phyloP scores from a whole-genome alignment of 2,888 invertebrate genomes.

The Tortrix viridana region DNA sequence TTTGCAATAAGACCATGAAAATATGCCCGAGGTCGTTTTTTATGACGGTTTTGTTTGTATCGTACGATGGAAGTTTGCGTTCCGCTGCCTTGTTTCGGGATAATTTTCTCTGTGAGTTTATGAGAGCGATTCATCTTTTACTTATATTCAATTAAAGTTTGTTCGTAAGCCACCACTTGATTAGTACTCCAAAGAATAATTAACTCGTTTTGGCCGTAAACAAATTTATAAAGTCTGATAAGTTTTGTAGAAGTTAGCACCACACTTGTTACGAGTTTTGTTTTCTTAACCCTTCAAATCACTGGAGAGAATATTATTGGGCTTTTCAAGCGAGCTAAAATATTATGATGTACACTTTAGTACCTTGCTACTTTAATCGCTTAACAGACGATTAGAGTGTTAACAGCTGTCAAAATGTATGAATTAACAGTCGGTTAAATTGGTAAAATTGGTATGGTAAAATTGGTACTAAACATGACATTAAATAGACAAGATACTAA shows the following conservation, averaged over 20 bases:
- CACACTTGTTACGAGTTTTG: conserved; percentile 22
- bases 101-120: conserved; percentile 27
- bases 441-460: too few relatives aligned
- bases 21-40: conserved; percentile 35
- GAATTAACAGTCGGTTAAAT: too few relatives aligned
- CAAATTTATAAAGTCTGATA: conserved; percentile 16
- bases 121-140: conserved; percentile 29
- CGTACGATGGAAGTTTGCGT: conserved; percentile 27
- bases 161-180: conserved; percentile 18
- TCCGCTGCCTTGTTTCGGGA: conserved; percentile 18
- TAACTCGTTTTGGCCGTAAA: conserved; percentile 17
- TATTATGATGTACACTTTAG: too few relatives aligned
- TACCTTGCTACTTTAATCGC: too few relatives aligned
- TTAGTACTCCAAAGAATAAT: conserved; percentile 19
- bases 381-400: too few relatives aligned
- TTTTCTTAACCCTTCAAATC: conserved; percentile 21
- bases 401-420: too few relatives aligned
- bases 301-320: conserved; percentile 4
- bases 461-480: too few relatives aligned
- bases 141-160: conserved; percentile 23
- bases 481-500: too few relatives aligned
- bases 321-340: background rate
- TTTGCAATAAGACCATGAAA: conserved; percentile 43
- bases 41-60: conserved; percentile 25
- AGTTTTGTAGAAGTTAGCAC: conserved; percentile 17